Evolutionary conservation across 2,888 invertebrate genomes (phyloP), one percentile per base, ranked within the genome.

Genomic region (Cyclophora punctaria): DNA sequence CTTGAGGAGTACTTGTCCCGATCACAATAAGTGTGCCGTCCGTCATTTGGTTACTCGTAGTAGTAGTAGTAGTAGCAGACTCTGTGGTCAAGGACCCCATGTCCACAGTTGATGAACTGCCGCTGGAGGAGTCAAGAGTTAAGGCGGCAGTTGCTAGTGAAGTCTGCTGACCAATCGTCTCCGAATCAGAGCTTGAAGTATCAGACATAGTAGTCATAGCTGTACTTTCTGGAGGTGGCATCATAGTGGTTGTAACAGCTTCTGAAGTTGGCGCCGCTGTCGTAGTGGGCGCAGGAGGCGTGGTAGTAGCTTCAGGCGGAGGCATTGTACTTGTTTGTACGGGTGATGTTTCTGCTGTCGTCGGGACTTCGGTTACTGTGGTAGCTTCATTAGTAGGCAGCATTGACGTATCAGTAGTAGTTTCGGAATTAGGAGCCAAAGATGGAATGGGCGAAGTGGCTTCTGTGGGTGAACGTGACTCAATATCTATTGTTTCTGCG

Each of bases 401-500:
- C 7, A 6, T 49, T 7, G 56, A 52, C 35, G 60, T 58, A 5
- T 54, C 52, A 34, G 53, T 50, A 6, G 49, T 45, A 2, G 45
- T 6, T 44, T 52, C 78, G 37, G 73, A 70, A 51, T 75, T 77
- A 3, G 76, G 71, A n/a, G 72, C 73, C 34, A 59, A 65, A 7
- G 70, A 69, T 40, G 71, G 65, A 47, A 67, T 73, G 0, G 67
- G 62, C 34, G 73, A 69, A 42, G 75, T 69, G 7, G 75, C 61
- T 41, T 70, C 64, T 47, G 61, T 58, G 20, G 73, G 70, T 40
- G 55, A 64, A 55, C 73, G 71, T 48, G 71, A 60, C 51, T 80
- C 76, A 41, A 60, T 42, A 64, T 59, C 48, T 48, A 83, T 64
- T 42, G 78, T 78, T 60, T 81, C 81, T 20, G 73, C 73, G 50